Conservation (phyloP, 2,113 vertebrate genomes). For the Anser brachyrhynchus region DNA sequence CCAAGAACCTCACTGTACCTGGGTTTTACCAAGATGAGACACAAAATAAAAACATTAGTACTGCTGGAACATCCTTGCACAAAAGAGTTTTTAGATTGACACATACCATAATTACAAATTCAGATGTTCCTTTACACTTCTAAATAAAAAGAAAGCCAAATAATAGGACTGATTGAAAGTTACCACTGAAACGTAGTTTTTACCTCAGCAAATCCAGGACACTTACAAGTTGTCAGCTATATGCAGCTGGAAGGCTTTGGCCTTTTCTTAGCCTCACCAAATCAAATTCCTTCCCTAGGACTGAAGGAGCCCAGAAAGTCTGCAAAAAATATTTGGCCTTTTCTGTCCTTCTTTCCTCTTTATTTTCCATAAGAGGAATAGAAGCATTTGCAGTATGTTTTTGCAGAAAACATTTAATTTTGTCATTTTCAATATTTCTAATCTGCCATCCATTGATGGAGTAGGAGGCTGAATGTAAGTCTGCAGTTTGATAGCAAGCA, state of each 20-base stretch:
- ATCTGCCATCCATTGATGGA: neutral
- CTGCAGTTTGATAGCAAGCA: neutral
- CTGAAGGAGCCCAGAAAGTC: neutral
- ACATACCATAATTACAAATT: neutral
- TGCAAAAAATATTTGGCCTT: neutral
- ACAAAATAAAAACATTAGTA: neutral
- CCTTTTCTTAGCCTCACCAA: neutral
- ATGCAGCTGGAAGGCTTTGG: neutral
- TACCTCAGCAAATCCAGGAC: neutral
- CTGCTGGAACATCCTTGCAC: neutral
- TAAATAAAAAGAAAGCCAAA: neutral
- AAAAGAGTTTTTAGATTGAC: neutral
- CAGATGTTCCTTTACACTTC: neutral
- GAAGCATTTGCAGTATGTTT: neutral
- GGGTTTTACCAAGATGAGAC: neutral
- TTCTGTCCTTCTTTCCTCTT: neutral
- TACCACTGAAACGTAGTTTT: neutral
- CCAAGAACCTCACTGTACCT: neutral
- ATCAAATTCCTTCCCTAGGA: neutral
- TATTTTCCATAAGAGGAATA: neutral
- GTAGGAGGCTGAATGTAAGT: neutral
- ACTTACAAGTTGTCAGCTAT: neutral
- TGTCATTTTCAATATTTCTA: neutral
- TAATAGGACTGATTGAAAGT: neutral
- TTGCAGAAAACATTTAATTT: neutral